A percentile compares a stretch with the other conserved stretches of the same genome.
Conservation (phyloP, 2,113 vertebrate genomes). For the Mastomys natalensis region DNA sequence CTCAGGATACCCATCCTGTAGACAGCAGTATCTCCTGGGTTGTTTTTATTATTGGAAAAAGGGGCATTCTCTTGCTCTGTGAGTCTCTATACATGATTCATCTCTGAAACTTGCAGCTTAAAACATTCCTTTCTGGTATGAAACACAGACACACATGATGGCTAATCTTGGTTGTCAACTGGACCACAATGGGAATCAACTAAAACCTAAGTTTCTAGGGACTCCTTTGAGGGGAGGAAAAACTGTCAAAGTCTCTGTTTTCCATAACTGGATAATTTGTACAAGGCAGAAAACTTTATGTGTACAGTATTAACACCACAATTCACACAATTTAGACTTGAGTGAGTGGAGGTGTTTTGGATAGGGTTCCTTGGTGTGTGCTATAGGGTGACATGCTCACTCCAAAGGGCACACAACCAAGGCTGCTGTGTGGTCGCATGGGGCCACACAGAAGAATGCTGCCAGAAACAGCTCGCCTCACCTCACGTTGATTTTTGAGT, state of each 20-base stretch:
- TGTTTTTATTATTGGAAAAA: background rate
- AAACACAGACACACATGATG: background rate
- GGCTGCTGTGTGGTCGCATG: accelerated
- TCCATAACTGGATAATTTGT: background rate
- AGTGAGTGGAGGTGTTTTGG: background rate
- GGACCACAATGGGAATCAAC: background rate
- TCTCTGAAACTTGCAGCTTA: background rate
- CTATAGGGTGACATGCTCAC: background rate
- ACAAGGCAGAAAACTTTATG: background rate
- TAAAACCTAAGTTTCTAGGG: background rate
- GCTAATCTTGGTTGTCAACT: background rate
- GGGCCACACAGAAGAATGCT: background rate
- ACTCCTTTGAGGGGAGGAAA: background rate
- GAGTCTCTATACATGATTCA: background rate
- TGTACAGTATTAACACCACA: background rate
- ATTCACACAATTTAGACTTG: background rate
- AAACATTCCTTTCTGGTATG: background rate
- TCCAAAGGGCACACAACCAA: background rate
- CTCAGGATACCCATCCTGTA: background rate
- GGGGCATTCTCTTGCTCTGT: background rate
- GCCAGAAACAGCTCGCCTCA: background rate
- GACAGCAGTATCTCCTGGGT: background rate
- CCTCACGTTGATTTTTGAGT: background rate
- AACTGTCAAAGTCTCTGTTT: background rate
- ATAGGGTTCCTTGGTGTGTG: background rate